A percentile compares a stretch with the other conserved stretches of the same genome.
Evolutionary conservation across 2,888 invertebrate species (phyloP).

Genomic region (Synergus gifuensis): DNA sequence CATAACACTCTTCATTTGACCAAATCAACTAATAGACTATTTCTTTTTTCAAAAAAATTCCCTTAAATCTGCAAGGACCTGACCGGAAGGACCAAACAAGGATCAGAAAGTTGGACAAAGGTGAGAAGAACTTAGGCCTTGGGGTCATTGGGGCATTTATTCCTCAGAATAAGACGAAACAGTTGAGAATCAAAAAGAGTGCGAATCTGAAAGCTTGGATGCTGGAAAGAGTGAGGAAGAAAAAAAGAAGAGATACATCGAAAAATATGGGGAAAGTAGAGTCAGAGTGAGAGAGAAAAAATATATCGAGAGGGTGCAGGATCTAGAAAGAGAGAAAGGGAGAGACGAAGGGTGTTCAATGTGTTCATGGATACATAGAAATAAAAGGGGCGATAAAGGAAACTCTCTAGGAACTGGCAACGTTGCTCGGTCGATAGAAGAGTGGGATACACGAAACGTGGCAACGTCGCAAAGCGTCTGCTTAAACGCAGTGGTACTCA

Average conservation of each 20-base stretch:
- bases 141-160: constrained; percentile 29
- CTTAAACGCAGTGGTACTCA: constrained; percentile 71
- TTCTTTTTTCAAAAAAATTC: not conserved
- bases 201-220: constrained; percentile 18
- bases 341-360: constrained; percentile 59
- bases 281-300: constrained; percentile 51
- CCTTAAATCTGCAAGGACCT: not conserved
- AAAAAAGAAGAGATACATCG: constrained; percentile 44
- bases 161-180: constrained; percentile 23
- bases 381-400: constrained; percentile 74
- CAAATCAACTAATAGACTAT: not conserved
- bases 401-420: constrained; percentile 72
- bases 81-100: not conserved
- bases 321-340: constrained; percentile 49
- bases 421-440: constrained; percentile 76
- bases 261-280: constrained; percentile 48
- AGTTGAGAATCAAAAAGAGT: not conserved
- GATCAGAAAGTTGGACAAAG: constrained; percentile 12
- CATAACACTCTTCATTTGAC: too few relatives aligned
- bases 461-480: constrained; percentile 74
- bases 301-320: constrained; percentile 20
- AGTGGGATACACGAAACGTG: constrained; percentile 68
- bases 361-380: constrained; percentile 55
- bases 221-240: constrained; percentile 46
- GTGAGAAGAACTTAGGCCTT: constrained; percentile 1